Percentiles rank a stretch among this genome's conserved stretches.
Evolutionary conservation across 2,113 vertebrate genomes (phyloP).

Genomic region (Prietella phreatophila): DNA sequence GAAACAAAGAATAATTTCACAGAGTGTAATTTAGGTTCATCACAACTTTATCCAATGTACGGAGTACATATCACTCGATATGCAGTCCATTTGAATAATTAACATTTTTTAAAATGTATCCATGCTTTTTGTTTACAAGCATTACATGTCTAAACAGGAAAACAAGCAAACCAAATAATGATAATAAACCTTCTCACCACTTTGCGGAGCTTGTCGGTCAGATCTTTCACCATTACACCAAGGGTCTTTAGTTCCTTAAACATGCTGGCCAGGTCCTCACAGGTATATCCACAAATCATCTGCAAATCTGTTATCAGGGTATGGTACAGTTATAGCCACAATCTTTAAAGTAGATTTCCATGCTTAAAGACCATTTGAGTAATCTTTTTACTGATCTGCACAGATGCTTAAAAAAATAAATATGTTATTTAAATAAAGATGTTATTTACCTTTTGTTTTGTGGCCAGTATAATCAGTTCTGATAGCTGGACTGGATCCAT

Average conservation of each 20-base stretch:
- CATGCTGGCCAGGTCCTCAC: conserved; percentile 90
- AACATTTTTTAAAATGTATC: neutral
- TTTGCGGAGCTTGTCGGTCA: conserved; percentile 87
- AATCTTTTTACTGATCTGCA: conserved; percentile 11
- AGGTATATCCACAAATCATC: conserved; percentile 93
- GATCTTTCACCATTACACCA: conserved; percentile 85
- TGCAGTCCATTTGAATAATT: neutral
- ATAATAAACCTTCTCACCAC: conserved; percentile 76
- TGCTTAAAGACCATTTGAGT: neutral
- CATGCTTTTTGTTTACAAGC: neutral
- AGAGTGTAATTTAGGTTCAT: neutral
- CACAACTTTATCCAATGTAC: neutral
- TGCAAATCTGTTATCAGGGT: conserved; percentile 76
- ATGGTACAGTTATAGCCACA: conserved; percentile 8
- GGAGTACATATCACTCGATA: neutral
- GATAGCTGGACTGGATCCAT: conserved; percentile 94
- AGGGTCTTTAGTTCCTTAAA: conserved; percentile 90
- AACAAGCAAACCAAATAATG: neutral
- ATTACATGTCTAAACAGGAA: neutral
- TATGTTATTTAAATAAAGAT: too few relatives aligned
- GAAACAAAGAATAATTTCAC: neutral
- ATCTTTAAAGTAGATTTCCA: neutral
- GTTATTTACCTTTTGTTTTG: conserved; percentile 84
- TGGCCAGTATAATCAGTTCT: conserved; percentile 93
- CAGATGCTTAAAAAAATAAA: neutral